Evolutionary conservation across 2,888 invertebrate genomes (phyloP), one percentile per base, ranked within the genome.

Genomic region (Scaptomyza flava): DNA sequence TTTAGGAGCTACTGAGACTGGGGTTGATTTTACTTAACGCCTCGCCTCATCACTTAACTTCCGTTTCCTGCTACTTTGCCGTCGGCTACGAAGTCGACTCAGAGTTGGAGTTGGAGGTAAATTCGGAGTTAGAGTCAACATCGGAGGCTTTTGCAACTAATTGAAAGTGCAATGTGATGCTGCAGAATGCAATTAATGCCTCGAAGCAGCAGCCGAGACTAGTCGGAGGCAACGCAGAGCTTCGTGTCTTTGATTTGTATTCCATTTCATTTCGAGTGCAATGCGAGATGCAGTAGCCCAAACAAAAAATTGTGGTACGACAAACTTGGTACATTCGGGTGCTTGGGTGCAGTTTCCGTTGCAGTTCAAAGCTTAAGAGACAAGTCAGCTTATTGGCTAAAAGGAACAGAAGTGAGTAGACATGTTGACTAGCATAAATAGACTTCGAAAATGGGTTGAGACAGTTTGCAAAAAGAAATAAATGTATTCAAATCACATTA

Each of bases 111-210:
- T 45, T 34, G 52, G 2, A 41, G 30, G 23, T 46, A 9, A 41
- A 12, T 31, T 27, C 56, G 23, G 45, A 51, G 58, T 34, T 34
- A 42, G 41, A 75, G 59, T 66, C 72, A 62, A 60, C 30, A 56
- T 61, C 23, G 68, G 64, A 81, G 75, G 87, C 86, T 77, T 86
- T 81, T 69, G 67, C 80, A 88, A 85, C 89, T 90, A 90, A 91
- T 90, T 90, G 91, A 90, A 90, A 91, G 89, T 89, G 90, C 90
- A 90, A 91, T 89, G 81, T 85, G 90, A 88, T 81, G 87, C 88
- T 81, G 75, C 79, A 83, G 84, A 91, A 90, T 91, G 91, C 90
- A 91, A 91, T 90, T 91, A 90, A 90, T 90, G 91, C 87, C 89
- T 86, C 54, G 71, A 79, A 89, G 76, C 85, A 70, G 72, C 46